These are phyloP conservation scores for Leucoraja erinaceus DNA, from an alignment of 2,113 vertebrate species.

Conservation along the genomic window DNA sequence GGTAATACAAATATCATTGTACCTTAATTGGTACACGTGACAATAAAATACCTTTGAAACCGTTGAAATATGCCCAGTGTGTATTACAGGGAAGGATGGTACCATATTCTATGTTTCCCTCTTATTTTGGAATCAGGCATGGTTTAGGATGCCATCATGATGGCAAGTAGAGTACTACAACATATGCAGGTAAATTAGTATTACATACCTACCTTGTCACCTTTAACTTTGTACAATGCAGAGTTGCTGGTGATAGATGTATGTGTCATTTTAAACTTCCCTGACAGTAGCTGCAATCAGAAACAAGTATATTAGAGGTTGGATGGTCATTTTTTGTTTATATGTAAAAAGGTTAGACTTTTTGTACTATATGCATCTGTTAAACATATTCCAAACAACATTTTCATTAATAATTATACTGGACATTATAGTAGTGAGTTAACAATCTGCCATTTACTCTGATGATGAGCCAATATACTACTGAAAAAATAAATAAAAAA, in stretches of 20 bases:
- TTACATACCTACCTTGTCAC: slow-evolving; percentile 59
- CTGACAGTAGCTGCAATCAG: slow-evolving; percentile 68
- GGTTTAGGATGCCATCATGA: not conserved
- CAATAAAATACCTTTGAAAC: too few relatives aligned
- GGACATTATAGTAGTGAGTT: not conserved
- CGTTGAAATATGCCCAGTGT: not conserved
- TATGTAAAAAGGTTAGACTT: not conserved
- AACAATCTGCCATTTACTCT: not conserved
- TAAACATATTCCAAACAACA: not conserved
- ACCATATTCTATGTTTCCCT: not conserved
- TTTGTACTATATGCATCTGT: not conserved
- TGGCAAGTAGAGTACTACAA: not conserved
- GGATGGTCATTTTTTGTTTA: not conserved
- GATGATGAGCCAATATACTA: not conserved
- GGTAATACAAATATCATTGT: too few relatives aligned
- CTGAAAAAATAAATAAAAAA: not conserved
- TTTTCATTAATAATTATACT: not conserved
- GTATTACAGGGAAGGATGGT: not conserved
- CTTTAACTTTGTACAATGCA: slow-evolving; percentile 66
- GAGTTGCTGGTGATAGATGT: slow-evolving; percentile 82
- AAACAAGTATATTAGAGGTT: not conserved
- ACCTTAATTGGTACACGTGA: too few relatives aligned
- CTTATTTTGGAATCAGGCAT: not conserved
- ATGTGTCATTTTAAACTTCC: slow-evolving; percentile 74
- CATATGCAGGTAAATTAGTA: not conserved